These are phyloP conservation scores for Spermophilus dauricus DNA, from an alignment of 2,113 vertebrate species.

Conservation along the genomic window DNA sequence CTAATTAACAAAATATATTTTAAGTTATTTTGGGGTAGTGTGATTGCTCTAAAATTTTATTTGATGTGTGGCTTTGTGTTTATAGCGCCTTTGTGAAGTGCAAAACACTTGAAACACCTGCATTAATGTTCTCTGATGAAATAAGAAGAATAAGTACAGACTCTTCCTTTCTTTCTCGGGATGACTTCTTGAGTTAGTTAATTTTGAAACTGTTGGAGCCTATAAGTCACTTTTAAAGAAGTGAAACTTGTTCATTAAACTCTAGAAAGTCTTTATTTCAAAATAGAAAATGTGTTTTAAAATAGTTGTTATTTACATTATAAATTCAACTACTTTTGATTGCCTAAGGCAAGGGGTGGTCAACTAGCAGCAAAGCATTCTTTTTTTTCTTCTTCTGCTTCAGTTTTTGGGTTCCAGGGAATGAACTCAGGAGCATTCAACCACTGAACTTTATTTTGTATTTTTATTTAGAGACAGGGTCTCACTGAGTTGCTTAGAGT, in stretches of 20 bases:
- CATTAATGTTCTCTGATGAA: conserved; percentile 28
- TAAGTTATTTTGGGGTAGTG: conserved; percentile 26
- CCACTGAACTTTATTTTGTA: too few species aligned
- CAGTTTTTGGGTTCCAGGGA: too few species aligned
- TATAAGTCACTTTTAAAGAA: not conserved
- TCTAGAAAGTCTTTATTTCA: conserved; percentile 15
- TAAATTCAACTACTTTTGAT: conserved; percentile 43
- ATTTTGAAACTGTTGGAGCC: not conserved
- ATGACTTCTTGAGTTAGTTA: not conserved
- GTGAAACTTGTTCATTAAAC: not conserved
- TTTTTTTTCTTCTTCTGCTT: not conserved
- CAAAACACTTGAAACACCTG: not conserved
- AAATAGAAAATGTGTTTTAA: not conserved
- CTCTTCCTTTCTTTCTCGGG: not conserved
- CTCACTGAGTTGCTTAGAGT: too few species aligned
- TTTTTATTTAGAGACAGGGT: too few species aligned
- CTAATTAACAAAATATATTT: conserved; percentile 56
- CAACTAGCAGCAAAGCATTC: not conserved
- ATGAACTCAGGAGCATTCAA: too few species aligned
- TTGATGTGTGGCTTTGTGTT: not conserved
- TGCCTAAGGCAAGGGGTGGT: not conserved
- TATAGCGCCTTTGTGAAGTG: conserved; percentile 58
- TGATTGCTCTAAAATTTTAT: conserved; percentile 31
- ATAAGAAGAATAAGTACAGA: not conserved
- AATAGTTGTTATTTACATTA: not conserved